These are phyloP conservation scores for Pseudomyrmex dendroicus DNA, from an alignment of 1,140 invertebrate species.

Conservation along the genomic window DNA sequence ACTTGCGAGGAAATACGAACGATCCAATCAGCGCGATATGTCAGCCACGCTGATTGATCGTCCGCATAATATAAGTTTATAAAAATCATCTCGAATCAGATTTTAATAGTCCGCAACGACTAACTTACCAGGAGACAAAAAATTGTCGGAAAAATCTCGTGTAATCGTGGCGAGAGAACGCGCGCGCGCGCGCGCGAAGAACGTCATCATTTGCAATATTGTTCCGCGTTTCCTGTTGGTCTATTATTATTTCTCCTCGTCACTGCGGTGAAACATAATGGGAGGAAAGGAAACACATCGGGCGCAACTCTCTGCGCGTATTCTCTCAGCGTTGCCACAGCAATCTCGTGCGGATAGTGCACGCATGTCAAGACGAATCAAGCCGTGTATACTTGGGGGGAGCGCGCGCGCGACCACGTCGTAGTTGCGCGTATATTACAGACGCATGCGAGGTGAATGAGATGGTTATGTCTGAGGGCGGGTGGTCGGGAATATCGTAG, in stretches of 20 bases:
- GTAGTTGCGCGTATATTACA: conserved; percentile 30
- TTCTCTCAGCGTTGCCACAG: conserved; percentile 37
- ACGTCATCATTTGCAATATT: conserved; percentile 5
- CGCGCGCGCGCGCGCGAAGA: conserved; percentile 9
- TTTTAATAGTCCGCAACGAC: too few relatives aligned
- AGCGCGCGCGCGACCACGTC: conserved; percentile 15
- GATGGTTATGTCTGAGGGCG: conserved; percentile 14
- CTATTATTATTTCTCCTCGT: conserved; percentile 19
- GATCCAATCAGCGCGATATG: background rate
- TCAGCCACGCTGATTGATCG: too few relatives aligned
- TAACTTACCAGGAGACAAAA: too few relatives aligned
- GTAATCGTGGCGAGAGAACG: background rate
- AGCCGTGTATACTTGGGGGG: background rate
- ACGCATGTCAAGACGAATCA: conserved; percentile 51
- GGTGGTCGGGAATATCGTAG: conserved; percentile 57
- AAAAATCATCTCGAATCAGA: too few relatives aligned
- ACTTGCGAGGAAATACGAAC: background rate
- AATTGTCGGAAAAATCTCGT: background rate
- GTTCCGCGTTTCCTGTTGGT: background rate
- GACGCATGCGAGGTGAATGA: conserved; percentile 22
- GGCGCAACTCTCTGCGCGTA: conserved; percentile 17
- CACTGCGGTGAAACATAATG: too few relatives aligned
- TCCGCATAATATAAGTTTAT: too few relatives aligned
- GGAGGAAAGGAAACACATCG: conserved; percentile 34
- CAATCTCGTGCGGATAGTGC: conserved; percentile 18